Percentiles rank a stretch among this genome's conserved stretches.
Conservation (phyloP, 2,888 invertebrate species). For the Sinopyrophorus schimmeli region DNA sequence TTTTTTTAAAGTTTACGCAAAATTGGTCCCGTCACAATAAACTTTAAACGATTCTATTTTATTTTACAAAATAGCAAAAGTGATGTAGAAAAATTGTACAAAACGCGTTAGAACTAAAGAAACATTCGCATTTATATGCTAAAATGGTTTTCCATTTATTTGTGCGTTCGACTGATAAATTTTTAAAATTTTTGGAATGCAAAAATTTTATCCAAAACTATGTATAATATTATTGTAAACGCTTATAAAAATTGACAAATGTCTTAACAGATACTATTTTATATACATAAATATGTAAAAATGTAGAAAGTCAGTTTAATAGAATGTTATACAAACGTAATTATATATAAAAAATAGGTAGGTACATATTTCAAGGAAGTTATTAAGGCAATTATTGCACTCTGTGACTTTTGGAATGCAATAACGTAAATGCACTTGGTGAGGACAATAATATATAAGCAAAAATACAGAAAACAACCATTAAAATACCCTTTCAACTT, state of each 20-base stretch:
- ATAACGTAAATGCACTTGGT: conserved; percentile 16
- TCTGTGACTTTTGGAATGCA: not conserved
- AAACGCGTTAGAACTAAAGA: no score
- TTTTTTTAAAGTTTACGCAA: conserved; percentile 5
- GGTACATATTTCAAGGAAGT: conserved; percentile 20
- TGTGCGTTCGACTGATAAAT: no score
- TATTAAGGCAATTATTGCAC: conserved; percentile 6
- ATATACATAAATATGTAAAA: conserved; percentile 18
- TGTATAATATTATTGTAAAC: conserved; percentile 5
- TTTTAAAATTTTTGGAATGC: not conserved
- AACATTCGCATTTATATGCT: no score
- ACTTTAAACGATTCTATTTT: conserved; percentile 3
- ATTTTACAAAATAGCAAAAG: conserved; percentile 11
- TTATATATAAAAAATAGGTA: conserved; percentile 14
- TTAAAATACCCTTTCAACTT: not conserved
- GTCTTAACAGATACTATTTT: conserved; percentile 3
- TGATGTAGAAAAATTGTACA: conserved; percentile 13
- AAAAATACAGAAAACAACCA: not conserved
- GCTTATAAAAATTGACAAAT: conserved; percentile 5
- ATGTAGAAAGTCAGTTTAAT: not conserved
- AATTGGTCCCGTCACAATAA: conserved; percentile 15
- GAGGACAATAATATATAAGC: not conserved
- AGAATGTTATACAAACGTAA: not conserved
- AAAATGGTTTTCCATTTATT: no score
- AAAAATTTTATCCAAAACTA: conserved; percentile 11